Evolutionary conservation across 2,888 invertebrate genomes (phyloP).

Genomic region (Thymelicus lineola): DNA sequence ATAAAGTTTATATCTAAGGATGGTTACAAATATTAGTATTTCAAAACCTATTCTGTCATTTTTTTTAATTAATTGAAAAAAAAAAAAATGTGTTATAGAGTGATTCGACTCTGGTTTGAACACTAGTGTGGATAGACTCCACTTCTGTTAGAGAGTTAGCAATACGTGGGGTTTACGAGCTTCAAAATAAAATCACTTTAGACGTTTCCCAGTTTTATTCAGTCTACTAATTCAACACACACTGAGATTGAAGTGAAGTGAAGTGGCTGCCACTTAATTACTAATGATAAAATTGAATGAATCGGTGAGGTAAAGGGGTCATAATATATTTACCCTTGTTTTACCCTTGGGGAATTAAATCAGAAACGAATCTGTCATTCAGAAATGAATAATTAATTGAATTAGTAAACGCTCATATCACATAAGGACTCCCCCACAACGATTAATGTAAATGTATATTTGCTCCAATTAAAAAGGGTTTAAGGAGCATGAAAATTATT

Average conservation of each 20-base stretch:
- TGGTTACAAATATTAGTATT: too few relatives aligned
- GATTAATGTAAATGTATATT: too few relatives aligned
- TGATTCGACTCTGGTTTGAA: not conserved
- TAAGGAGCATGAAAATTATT: too few relatives aligned
- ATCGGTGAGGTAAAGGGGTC: too few relatives aligned
- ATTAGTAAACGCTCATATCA: not conserved
- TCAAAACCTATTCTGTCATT: too few relatives aligned
- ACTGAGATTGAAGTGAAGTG: constrained; percentile 46
- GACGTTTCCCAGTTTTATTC: constrained; percentile 58
- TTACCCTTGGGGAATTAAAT: not conserved
- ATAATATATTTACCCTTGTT: too few relatives aligned
- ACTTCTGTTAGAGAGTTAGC: constrained; percentile 7
- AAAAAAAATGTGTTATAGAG: too few relatives aligned
- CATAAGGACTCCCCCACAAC: too few relatives aligned
- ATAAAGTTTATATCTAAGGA: too few relatives aligned
- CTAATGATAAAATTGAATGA: constrained; percentile 34
- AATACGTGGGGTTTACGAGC: constrained; percentile 54
- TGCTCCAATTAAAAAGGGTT: too few relatives aligned
- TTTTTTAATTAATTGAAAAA: too few relatives aligned
- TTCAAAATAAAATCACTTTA: constrained; percentile 66
- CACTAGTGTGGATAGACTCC: not conserved
- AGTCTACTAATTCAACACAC: constrained; percentile 46
- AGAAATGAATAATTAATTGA: not conserved
- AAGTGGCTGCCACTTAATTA: constrained; percentile 44
- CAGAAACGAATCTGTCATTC: not conserved